Evolutionary conservation across 2,888 invertebrate species (phyloP).

Genomic region (Chrysina gloriosa): DNA sequence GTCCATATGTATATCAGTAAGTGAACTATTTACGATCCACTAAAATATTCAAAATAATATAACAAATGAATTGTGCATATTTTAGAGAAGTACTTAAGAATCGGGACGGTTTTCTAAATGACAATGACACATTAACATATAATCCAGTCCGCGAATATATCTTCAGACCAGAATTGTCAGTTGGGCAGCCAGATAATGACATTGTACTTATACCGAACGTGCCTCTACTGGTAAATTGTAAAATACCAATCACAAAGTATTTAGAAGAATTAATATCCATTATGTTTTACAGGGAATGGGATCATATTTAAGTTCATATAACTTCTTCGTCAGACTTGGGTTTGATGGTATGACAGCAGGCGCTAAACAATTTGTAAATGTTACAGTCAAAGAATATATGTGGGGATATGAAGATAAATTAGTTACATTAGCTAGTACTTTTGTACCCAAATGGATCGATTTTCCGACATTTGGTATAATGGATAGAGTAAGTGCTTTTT

Average conservation of each 20-base stretch:
- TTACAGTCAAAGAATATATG: slow-evolving; percentile 77
- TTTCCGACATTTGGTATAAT: slow-evolving; percentile 84
- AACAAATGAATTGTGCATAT: no score
- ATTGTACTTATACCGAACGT: slow-evolving; percentile 76
- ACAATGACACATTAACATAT: slow-evolving; percentile 75
- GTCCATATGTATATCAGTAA: slow-evolving; percentile 87
- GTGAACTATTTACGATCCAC: slow-evolving; percentile 59
- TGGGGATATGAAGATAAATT: slow-evolving; percentile 87
- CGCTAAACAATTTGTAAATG: slow-evolving; percentile 72
- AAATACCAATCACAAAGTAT: neutral
- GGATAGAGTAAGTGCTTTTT: slow-evolving; percentile 74
- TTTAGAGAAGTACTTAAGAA: slow-evolving; percentile 80
- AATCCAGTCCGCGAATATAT: slow-evolving; percentile 70
- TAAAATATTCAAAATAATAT: no score
- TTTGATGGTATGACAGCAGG: slow-evolving; percentile 70
- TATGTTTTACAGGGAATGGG: slow-evolving; percentile 68
- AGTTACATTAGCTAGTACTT: slow-evolving; percentile 74
- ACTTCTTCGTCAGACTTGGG: slow-evolving; percentile 70
- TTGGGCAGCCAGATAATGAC: slow-evolving; percentile 73
- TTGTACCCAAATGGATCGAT: slow-evolving; percentile 82
- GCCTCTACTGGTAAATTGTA: slow-evolving; percentile 74
- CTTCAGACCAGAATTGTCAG: slow-evolving; percentile 74
- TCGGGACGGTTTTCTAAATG: slow-evolving; percentile 72
- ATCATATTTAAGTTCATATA: slow-evolving; percentile 68
- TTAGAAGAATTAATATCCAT: neutral